Conservation (phyloP, 2,888 invertebrate species). For the Diarsia brunnea region DNA sequence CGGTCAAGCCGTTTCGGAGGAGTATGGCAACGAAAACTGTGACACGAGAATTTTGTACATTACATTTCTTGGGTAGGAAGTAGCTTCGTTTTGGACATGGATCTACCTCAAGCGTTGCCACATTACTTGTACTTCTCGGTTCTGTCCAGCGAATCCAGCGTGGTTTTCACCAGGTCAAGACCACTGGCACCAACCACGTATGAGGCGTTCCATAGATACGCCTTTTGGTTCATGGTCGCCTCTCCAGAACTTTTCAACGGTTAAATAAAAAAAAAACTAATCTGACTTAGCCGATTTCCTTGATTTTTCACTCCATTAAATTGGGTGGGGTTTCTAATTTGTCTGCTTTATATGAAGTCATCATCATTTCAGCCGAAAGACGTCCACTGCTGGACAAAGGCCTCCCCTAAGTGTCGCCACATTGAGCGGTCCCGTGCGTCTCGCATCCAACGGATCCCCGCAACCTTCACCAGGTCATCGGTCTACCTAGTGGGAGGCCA, state of each 20-base stretch:
- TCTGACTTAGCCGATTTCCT: not conserved
- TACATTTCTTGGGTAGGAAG: not conserved
- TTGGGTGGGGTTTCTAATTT: not conserved
- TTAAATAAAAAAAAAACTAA: not conserved
- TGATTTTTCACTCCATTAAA: not conserved
- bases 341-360: not conserved
- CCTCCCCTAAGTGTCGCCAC: no score
- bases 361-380: no score
- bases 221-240: not conserved
- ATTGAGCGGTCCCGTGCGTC: no score
- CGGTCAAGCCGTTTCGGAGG: no score
- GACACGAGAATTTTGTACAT: no score
- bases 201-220: not conserved
- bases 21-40: no score
- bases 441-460: no score
- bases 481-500: no score
- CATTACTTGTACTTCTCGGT: not conserved
- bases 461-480: no score
- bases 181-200: not conserved
- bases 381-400: no score
- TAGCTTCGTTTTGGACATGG: not conserved
- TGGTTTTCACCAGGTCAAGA: not conserved
- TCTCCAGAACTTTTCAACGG: not conserved
- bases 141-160: not conserved
- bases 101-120: not conserved